Evolutionary conservation across 2,113 vertebrate genomes (phyloP), one percentile per base, ranked within the genome.

Genomic region (Hassar affinis): DNA sequence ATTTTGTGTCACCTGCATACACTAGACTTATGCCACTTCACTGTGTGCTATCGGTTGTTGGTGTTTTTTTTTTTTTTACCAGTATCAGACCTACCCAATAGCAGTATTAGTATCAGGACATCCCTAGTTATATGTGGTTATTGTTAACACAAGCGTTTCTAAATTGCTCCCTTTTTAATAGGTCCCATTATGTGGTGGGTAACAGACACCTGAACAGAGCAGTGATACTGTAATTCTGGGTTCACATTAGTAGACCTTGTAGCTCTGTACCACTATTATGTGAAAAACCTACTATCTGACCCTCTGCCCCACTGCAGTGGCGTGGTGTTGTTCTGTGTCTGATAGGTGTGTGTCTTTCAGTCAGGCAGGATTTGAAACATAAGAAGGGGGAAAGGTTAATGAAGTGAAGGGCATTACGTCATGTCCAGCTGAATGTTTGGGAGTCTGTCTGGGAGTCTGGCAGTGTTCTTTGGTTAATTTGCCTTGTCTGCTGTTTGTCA

Each of bases 381-480:
- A 72, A 78, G 82, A 68, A 42, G 25, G 33, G 18, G 14, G 74
- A 27, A 68, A 77, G 72, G 59, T 78, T 62, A 66, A 56, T 54
- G 51, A 51, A 66, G 49, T 84, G 82, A 78, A 84, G 82, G 45
- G 3, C 35, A 78, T 78, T 78, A 78, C 17, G 30, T 35, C 78
- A 77, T 49, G 20, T 18, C 57, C 59, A 77, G 38, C 69, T 25
- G 56, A 79, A 47, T 47, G 33, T 42, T 57, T 56, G 54, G 52
- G 38, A 42, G 38, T 42, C 38, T 42, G 49, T 51, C 12, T 51
- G 49, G 49, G 12, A 54, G 79, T 25, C 62, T 80, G 49, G 27
- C 38, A 78, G 61, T n/a, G 42, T 49, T 49, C 3, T 79, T 27
- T 18, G 8, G 11, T 30, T 61, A 62, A 47, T 47, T 61, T 64